phyloP scores from a whole-genome alignment of 2,113 vertebrate species.

The Orthonyx spaldingii region DNA sequence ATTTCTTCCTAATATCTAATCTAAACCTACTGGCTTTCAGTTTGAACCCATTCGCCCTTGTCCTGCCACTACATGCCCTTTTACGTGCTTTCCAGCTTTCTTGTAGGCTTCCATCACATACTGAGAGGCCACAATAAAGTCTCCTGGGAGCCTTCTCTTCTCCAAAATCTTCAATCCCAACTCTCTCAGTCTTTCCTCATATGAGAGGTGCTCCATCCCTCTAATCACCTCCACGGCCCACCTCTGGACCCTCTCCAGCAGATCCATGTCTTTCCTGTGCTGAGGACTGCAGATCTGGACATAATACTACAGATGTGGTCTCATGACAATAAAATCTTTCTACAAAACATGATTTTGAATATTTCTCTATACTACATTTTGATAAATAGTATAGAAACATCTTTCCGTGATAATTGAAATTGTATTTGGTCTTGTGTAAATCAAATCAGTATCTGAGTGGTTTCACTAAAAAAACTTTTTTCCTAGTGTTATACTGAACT shows the following conservation, averaged over 20 bases:
- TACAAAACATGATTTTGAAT: not conserved
- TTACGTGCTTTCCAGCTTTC: not conserved
- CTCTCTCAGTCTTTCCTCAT: not conserved
- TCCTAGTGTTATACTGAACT: not conserved
- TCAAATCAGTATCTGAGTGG: not conserved
- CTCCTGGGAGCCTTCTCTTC: not conserved
- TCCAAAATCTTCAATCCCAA: not conserved
- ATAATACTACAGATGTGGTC: not conserved
- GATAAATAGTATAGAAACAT: not conserved
- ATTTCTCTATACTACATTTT: not conserved
- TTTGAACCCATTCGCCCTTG: not conserved
- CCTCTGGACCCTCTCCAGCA: not conserved
- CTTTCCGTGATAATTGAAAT: not conserved
- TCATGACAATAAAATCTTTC: not conserved
- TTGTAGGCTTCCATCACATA: not conserved
- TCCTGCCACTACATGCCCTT: not conserved
- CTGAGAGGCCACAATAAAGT: not conserved
- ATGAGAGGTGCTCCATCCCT: not conserved
- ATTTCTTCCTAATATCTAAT: not conserved
- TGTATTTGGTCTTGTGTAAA: not conserved
- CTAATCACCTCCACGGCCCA: not conserved
- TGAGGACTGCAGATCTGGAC: not conserved
- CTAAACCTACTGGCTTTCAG: not conserved
- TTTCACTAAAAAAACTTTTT: not conserved
- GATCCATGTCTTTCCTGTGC: not conserved